Evolutionary conservation across 2,113 vertebrate species (phyloP), one percentile per base, ranked within the genome.

Genomic region (Gobiocypris rarus): DNA sequence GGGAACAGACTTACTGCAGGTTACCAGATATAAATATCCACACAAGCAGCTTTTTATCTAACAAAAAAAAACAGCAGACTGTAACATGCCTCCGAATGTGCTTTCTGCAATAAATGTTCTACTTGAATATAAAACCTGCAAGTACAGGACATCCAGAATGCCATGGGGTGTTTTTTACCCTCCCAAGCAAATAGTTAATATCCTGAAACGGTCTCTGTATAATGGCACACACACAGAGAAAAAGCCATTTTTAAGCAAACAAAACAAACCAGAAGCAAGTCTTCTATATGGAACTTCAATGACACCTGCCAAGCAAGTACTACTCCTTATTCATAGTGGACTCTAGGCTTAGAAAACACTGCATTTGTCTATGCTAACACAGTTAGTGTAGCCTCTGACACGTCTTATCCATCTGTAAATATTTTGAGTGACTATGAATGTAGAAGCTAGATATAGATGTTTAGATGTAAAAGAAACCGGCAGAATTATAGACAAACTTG

Each of bases 231-330:
- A 22, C 26, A 22, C 22, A 74, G 13, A 74, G 5, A 54, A 48
- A 76, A 77, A 4, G 3, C 4, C 4, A 43, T 9, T 14, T 71
- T n/a, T 9, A 58, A 58, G 52, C 31, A 76, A 76, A 59, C 34
- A 59, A 9, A 43, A 45, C 7, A 26, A 15, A 17, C 19, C 28
- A 34, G 31, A 76, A 38, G 10, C 74, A 76, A 38, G 52, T 31
- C 2, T 26, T 78, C 26, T 43, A 61, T 11, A 45, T n/a, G 14
- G 54, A 78, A 61, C 76, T 63, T 61, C 34, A 45, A 78, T 15
- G 13, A 45, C 14, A 78, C 76, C 76, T 45, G 34, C 38, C 56
- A 63, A 43, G n/a, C 76, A 63, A 28, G 76, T 28, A 45, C 26
- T 61, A 79, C n/a, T 45, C n/a, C 50, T 75, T 77, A 5, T 41